Evolutionary conservation across 2,888 invertebrate species (phyloP), one percentile per base, ranked within the genome.

Genomic region (Oscheius sp.): DNA sequence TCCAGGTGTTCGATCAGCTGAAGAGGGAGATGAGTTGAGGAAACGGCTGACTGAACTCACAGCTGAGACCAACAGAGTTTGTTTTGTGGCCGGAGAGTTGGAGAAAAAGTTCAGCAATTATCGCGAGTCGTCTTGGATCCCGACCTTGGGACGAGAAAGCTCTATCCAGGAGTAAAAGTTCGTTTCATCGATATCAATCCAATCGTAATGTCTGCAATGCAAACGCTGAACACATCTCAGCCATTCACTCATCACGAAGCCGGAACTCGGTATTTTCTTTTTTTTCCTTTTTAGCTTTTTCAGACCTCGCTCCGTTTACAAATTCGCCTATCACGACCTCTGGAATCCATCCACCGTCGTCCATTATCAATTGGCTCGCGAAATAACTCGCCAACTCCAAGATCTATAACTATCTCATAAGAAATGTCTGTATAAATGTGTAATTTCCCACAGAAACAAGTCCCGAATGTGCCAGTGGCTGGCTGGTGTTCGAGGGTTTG

Each of bases 321-420:
- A 71, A 15, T 82, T 73, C 53, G 82, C 80, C 25, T 82, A 74
- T 50, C 79, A 81, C 63, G 82, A 82, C 65, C 71, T 82, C 2
- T 82, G 81, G 81, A 78, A 80, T 45, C 82, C 82, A 2, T 81
- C 81, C 0, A 82, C 82, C 3, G 73, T 78, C 37, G 79, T 82
- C 8, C 82, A 82, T 65, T 75, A 80, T 65, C 75, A 78, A 25
- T 68, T 82, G 27, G 81, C 82, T 15, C 73, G 72, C 57, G 79
- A 79, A 39, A 74, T 82, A 23, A 75, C 75, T 45, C 65, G 78
- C 42, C 72, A 76, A 31, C 71, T 82, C 8, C 79, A 82, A 48
- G 80, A 81, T 57, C 66, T 78, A 8, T 65, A 34, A 37, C 12
- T 10, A 17, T 42, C n/a, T 52, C 15, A 52, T 52, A 27, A 25